A percentile compares a stretch with the other conserved stretches of the same genome.
phyloP scores from a whole-genome alignment of 2,113 vertebrate species.

The Grantiella picta region DNA sequence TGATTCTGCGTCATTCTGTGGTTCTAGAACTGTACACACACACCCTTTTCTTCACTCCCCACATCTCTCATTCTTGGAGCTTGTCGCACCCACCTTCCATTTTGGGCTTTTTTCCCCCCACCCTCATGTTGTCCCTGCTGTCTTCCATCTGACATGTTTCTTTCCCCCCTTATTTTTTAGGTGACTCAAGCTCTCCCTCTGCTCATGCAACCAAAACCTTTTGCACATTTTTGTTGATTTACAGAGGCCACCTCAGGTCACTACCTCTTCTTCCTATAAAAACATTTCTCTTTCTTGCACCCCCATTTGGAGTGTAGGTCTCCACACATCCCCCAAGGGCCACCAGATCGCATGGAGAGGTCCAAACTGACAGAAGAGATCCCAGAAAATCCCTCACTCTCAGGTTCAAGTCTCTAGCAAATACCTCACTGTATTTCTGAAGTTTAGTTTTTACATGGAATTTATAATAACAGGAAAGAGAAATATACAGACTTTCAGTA shows the following conservation, averaged over 20 bases:
- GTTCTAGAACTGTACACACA: background rate
- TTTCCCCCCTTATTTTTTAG: background rate
- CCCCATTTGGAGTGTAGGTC: background rate
- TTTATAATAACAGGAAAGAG: constrained; percentile 80
- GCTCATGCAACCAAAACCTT: background rate
- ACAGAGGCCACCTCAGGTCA: constrained; percentile 19
- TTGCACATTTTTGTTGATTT: constrained; percentile 26
- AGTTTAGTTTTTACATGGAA: constrained; percentile 64
- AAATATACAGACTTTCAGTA: constrained; percentile 75
- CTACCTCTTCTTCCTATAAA: background rate
- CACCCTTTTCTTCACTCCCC: background rate
- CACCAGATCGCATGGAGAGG: background rate
- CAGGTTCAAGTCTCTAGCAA: constrained; percentile 39
- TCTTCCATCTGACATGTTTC: background rate
- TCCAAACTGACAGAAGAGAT: background rate
- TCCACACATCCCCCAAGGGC: background rate
- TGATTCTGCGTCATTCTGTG: background rate
- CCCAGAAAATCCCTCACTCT: constrained; percentile 5
- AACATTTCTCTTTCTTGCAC: background rate
- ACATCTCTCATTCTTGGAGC: background rate
- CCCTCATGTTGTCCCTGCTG: background rate
- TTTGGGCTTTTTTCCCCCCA: background rate
- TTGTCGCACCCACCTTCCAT: background rate
- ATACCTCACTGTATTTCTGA: constrained; percentile 51
- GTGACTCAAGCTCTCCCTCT: background rate